Conservation (phyloP, 2,113 vertebrate species). For the Cryptomyrus ogoouensis region DNA sequence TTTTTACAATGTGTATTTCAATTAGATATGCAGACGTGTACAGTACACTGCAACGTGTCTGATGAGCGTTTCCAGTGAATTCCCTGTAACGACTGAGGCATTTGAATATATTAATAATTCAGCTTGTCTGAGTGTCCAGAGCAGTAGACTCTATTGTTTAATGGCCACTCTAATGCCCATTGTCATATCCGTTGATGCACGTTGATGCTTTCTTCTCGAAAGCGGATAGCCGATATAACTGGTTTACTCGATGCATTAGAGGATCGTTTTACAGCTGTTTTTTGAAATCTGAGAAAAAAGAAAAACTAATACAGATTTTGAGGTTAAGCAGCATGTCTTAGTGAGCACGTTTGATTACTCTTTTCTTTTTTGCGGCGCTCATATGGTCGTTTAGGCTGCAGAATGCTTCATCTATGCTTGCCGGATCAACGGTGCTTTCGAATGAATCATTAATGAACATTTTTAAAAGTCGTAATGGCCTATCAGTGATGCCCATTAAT, state of each 20-base stretch:
- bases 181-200: constrained; percentile 26
- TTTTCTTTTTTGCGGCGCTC: background rate
- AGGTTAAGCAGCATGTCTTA: constrained; percentile 56
- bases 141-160: background rate
- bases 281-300: constrained; percentile 64
- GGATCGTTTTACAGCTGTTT: constrained; percentile 63
- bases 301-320: constrained; percentile 38
- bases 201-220: constrained; percentile 13
- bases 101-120: constrained; percentile 24
- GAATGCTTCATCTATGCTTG: constrained; percentile 53
- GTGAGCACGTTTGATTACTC: constrained; percentile 11
- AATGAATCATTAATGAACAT: constrained; percentile 94
- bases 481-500: constrained; percentile 93
- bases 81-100: background rate
- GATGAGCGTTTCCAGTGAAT: background rate
- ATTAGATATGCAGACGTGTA: background rate
- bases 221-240: constrained; percentile 16
- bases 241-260: constrained; percentile 42
- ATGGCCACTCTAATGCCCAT: constrained; percentile 16
- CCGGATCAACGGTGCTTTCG: constrained; percentile 75
- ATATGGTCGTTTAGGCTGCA: constrained; percentile 8
- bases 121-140: constrained; percentile 13
- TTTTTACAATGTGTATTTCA: background rate
- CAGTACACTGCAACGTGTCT: background rate
- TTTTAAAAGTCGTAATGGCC: constrained; percentile 87